Percentiles rank a stretch among this genome's conserved stretches.
phyloP scores from a whole-genome alignment of 2,888 invertebrate species.

The Xanthia togata region DNA sequence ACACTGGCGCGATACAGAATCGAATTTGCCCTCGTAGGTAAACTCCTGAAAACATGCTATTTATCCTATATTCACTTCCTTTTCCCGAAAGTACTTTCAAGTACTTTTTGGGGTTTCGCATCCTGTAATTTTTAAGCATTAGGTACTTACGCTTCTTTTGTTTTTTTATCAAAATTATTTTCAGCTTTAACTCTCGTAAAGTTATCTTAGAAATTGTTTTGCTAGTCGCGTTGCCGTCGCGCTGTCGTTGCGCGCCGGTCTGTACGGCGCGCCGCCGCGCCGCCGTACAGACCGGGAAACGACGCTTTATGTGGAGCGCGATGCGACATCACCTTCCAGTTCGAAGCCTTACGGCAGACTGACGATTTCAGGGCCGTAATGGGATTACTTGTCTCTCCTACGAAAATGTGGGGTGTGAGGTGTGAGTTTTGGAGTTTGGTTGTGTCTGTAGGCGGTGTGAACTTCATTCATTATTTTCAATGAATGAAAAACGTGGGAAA shows the following conservation, averaged over 20 bases:
- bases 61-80: neutral
- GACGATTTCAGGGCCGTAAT: neutral
- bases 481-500: constrained; percentile 7
- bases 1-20: constrained; percentile 1
- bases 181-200: neutral
- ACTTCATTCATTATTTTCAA: constrained; percentile 8
- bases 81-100: neutral
- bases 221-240: too few species aligned
- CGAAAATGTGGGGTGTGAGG: neutral
- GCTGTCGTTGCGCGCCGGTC: too few species aligned
- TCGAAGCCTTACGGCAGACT: constrained; percentile 9
- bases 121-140: neutral
- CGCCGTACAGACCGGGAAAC: too few species aligned
- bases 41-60: neutral
- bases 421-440: neutral
- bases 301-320: neutral
- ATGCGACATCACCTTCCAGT: neutral
- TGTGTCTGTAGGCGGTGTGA: neutral
- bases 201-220: too few species aligned
- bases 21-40: neutral
- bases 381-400: neutral
- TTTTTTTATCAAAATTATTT: neutral
- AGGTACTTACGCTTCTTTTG: neutral
- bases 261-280: too few species aligned
- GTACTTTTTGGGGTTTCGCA: neutral